Evolutionary conservation across 2,888 invertebrate genomes (phyloP).

Genomic region (Sinhomidia bicolor): DNA sequence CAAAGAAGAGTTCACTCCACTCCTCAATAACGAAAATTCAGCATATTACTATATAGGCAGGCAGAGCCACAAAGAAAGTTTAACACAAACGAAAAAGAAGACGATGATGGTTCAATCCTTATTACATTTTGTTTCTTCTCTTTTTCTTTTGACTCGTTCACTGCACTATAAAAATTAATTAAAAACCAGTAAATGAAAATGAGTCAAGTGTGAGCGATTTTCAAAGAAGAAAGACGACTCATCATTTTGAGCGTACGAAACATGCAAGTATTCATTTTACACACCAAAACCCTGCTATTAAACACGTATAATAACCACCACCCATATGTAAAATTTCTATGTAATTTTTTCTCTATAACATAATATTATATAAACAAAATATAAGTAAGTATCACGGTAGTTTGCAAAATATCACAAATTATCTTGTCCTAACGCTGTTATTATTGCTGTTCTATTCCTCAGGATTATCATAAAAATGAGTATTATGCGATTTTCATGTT

Average conservation of each 20-base stretch:
- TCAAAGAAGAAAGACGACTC: background rate
- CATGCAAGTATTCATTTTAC: constrained; percentile 12
- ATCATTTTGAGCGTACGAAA: background rate
- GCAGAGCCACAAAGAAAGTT: background rate
- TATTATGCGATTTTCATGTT: background rate
- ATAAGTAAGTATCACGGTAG: constrained; percentile 49
- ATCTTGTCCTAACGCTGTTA: no score
- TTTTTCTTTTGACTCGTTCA: background rate
- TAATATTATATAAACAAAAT: background rate
- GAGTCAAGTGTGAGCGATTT: constrained; percentile 10
- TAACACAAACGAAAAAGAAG: background rate
- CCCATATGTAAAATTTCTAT: background rate
- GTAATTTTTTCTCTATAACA: constrained; percentile 26
- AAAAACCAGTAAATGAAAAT: constrained; percentile 50
- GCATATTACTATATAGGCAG: background rate
- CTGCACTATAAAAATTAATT: constrained; percentile 40
- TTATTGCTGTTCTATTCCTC: background rate
- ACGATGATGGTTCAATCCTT: background rate
- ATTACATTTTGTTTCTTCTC: background rate
- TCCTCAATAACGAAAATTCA: background rate
- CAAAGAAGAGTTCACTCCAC: constrained; percentile 37
- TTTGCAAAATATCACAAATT: constrained; percentile 52
- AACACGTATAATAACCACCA: constrained; percentile 12
- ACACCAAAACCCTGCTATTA: constrained; percentile 34
- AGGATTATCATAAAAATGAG: background rate